Evolutionary conservation across 2,888 invertebrate genomes (phyloP), one percentile per base, ranked within the genome.

Genomic region (Aspidapion aeneum): DNA sequence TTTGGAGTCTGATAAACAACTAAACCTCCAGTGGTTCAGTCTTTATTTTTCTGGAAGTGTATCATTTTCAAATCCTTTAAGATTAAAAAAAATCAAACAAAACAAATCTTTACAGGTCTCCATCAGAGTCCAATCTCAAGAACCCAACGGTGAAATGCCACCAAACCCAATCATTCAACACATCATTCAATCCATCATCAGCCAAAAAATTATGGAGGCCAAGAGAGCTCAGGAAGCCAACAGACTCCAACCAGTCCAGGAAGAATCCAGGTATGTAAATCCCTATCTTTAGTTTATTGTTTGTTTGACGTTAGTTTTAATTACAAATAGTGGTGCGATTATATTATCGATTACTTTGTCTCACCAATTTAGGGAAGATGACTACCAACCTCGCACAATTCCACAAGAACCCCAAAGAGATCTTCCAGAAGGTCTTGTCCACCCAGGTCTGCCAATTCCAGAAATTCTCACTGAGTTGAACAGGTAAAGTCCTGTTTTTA

Each of bases 121-220:
- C 59, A 63, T 68, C 21, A 65, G 64, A 48, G 64, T 68, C 3
- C 72, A 74, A 65, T 70, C 70, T 57, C 73, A 72, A 50, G 74
- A 72, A 66, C 64, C 65, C 57, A 71, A 71, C 57, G 67, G 63
- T 55, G 75, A 74, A 57, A 66, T 74, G 22, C 75, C 74, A 59
- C 85, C 85, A 54, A 77, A 74, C 48, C 78, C 78, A 56, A 75
- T 82, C 2, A 74, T 81, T 1, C 80, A 80, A 50, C 80, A 79
- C 54, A 79, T 80, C 69, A 76, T 79, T 57, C 81, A 81, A 68
- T 81, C 82, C 66, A 77, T 82, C 67, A 75, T 78, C 66, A 73
- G 77, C 62, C 74, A 79, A 69, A 75, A 79, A 72, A 74, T 80
- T 63, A 72, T 79, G 77, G 77, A 80, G 70, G 73, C 74, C 19